phyloP scores from a whole-genome alignment of 2,113 vertebrate genomes.

The Willisornis vidua region DNA sequence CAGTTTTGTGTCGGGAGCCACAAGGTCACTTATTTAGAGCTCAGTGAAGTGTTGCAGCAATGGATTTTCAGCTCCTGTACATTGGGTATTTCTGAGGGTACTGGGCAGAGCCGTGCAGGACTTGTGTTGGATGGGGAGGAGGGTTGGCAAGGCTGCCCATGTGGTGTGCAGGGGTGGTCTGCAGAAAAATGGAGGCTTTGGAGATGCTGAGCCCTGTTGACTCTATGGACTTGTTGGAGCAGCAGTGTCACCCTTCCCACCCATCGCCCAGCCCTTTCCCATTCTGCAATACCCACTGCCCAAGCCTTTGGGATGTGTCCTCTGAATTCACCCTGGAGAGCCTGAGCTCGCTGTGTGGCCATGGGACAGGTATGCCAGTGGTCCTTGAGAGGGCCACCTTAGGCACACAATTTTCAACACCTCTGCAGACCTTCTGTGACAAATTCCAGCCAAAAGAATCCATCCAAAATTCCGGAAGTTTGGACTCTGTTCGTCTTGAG shows the following conservation, averaged over 20 bases:
- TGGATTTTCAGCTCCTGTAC: background rate
- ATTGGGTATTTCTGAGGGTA: rapidly evolving
- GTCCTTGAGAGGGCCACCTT: background rate
- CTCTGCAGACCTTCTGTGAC: background rate
- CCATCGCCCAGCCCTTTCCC: rapidly evolving
- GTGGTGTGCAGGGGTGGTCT: background rate
- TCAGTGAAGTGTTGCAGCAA: background rate
- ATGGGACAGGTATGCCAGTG: background rate
- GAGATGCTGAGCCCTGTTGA: background rate
- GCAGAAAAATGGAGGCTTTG: background rate
- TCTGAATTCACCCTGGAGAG: background rate
- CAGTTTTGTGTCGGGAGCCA: background rate
- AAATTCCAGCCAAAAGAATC: background rate
- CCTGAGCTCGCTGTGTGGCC: background rate
- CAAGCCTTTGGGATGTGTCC: background rate
- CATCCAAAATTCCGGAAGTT: background rate
- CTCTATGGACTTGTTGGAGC: rapidly evolving
- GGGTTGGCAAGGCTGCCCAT: background rate
- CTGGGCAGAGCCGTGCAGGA: background rate
- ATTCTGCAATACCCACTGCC: background rate
- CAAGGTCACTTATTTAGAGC: background rate
- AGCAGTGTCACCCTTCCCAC: background rate
- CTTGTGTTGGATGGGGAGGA: background rate
- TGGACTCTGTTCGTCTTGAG: background rate
- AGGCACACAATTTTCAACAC: rapidly evolving